These are phyloP conservation scores for Apostichopus leukothele DNA, from an alignment of 53 echinoderm and acorn worm genomes.

Conservation along the genomic window DNA sequence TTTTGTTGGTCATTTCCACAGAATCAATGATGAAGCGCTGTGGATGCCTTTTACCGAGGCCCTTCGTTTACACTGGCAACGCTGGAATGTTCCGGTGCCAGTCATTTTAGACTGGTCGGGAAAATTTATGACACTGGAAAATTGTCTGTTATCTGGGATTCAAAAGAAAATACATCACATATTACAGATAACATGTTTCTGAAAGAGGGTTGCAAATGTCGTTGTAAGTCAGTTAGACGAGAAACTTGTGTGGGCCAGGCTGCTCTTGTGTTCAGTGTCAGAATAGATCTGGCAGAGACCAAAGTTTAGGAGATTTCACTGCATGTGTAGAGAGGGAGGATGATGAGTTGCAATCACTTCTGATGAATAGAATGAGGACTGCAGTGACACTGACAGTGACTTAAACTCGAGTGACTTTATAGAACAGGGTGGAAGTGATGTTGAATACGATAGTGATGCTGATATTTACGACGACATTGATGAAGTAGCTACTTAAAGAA, in stretches of 20 bases:
- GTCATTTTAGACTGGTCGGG: slow-evolving; percentile 10
- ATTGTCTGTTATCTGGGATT: slow-evolving; percentile 25
- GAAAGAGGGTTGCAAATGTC: slow-evolving; percentile 36
- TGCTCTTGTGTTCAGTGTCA: slow-evolving; percentile 23
- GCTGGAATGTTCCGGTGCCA: not conserved
- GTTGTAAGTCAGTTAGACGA: not conserved
- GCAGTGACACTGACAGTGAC: not conserved
- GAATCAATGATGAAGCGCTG: slow-evolving; percentile 53
- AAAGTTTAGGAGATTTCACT: not conserved
- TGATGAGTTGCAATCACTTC: not conserved
- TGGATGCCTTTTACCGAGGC: slow-evolving; percentile 41
- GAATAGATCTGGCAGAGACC: not conserved
- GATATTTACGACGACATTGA: too few species aligned
- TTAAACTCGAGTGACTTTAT: too few species aligned
- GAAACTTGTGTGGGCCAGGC: slow-evolving; percentile 15
- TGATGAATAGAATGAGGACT: not conserved
- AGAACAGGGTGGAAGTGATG: too few species aligned
- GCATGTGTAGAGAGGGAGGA: not conserved
- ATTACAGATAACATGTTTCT: not conserved
- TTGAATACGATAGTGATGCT: too few species aligned
- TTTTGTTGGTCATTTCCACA: slow-evolving; percentile 40
- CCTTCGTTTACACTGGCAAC: slow-evolving; percentile 26
- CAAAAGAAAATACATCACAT: not conserved
- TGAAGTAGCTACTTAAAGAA: too few species aligned
- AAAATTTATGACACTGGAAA: not conserved